Conservation (phyloP, 2,888 invertebrate species). For the Pteria penguin region DNA sequence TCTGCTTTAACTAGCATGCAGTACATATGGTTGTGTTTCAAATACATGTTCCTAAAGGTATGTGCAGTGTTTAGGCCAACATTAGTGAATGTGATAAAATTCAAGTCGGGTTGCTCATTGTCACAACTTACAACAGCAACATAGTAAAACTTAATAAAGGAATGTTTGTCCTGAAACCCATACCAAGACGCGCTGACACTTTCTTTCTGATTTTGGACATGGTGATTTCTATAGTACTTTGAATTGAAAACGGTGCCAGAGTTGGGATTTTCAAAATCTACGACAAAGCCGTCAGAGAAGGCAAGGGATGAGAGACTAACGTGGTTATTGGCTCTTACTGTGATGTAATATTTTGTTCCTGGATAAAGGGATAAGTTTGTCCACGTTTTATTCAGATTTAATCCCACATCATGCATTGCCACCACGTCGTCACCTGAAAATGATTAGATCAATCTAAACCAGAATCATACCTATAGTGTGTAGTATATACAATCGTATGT, state of each 20-base stretch:
- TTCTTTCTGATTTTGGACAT: constrained; percentile 37
- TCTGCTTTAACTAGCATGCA: constrained; percentile 46
- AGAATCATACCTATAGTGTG: too few species aligned
- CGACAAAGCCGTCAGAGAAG: constrained; percentile 49
- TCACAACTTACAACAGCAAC: constrained; percentile 27
- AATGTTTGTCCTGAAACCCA: constrained; percentile 54
- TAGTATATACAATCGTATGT: too few species aligned
- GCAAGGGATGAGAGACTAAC: constrained; percentile 44
- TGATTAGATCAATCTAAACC: too few species aligned
- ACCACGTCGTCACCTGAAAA: constrained; percentile 43
- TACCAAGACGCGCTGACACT: constrained; percentile 52
- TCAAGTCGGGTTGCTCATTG: not conserved
- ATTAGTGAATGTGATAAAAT: constrained; percentile 25
- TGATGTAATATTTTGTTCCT: constrained; percentile 51
- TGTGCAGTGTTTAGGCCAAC: constrained; percentile 34
- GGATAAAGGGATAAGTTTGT: constrained; percentile 25
- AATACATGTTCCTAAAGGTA: constrained; percentile 8
- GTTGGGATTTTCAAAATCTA: constrained; percentile 52
- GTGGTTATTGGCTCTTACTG: constrained; percentile 46
- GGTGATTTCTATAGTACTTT: constrained; percentile 31
- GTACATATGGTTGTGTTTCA: constrained; percentile 38
- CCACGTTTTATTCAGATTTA: constrained; percentile 25
- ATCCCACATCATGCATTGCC: constrained; percentile 13
- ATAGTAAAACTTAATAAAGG: constrained; percentile 39
- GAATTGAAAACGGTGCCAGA: constrained; percentile 58